Evolutionary conservation across 2,797 vertebrate species (phyloP), one percentile per base, ranked within the genome.

Genomic region (Notoglanidium macrostoma): DNA sequence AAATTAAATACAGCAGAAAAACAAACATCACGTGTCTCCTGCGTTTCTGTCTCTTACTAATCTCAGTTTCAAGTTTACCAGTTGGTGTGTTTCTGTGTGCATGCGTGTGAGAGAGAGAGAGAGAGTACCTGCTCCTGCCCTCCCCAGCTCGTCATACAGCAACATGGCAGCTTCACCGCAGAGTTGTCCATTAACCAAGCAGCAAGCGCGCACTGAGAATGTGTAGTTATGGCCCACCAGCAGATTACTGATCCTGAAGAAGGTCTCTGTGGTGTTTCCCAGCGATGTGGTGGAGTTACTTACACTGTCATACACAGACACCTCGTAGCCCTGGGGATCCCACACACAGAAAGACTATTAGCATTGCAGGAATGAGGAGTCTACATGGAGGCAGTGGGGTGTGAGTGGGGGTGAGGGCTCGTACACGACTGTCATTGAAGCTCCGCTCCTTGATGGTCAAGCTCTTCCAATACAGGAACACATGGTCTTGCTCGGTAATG

Each of bases 381-480:
- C n/a, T 26, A n/a, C 14, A 59, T 63, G 32, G 21, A 26, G 29
- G 5, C 23, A 2, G 55, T 79, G 10, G 74, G 5, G 17, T 59
- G n/a, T n/a, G n/a, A 19, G 32, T 2, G 3, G 21, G 19, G 32
- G 26, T 54, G 67, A 70, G 12, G n/a, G n/a, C 14, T 63, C 97
- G 97, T 90, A 99, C 98, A 95, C 98, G 94, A 95, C 95, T 98
- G 93, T 99, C 98, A 29, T 97, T 97, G 92, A 98, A 99, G 89
- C 95, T 94, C 11, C 95, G 97, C 89, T 99, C 98, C 89, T 97
- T 97, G 86, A 99, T 92, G 0, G 97, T 97, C 86, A 99, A 95
- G 89, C 97, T 99, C 93, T 99, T 99, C 98, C 98, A 99, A 90
- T 99, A 96, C 6, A 99, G 96, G 91, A 98, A 96, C 85, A 98